These are phyloP conservation scores for Acanthosepion esculentum DNA, from an alignment of 2,888 invertebrate genomes.

Conservation along the genomic window DNA sequence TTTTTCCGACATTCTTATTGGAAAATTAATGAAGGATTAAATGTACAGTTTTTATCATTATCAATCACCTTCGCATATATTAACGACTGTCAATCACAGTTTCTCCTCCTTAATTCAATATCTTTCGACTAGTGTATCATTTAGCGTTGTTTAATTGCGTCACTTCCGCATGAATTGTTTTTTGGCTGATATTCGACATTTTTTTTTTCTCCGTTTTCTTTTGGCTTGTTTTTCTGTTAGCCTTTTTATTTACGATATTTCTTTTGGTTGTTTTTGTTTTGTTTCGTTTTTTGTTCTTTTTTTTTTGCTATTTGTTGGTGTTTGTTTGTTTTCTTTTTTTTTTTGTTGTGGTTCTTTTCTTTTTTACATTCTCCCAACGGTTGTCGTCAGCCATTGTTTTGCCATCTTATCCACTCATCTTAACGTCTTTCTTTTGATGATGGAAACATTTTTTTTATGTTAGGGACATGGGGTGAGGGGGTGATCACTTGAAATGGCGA, in stretches of 20 bases:
- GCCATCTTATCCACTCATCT: not conserved
- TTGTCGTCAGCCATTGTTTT: not conserved
- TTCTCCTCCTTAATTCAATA: slow-evolving; percentile 2
- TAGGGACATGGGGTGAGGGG: accelerated
- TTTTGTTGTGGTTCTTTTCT: not conserved
- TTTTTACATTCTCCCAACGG: not conserved
- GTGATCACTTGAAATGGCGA: not conserved
- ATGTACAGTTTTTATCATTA: not conserved
- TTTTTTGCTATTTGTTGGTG: not conserved
- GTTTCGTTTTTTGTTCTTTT: not conserved
- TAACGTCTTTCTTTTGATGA: not conserved
- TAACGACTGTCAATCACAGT: not conserved
- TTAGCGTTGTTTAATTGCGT: not conserved
- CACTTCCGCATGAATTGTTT: not conserved
- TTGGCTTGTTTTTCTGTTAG: too few relatives aligned
- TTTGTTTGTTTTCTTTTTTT: not conserved
- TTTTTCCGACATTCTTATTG: slow-evolving; percentile 2
- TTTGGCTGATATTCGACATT: not conserved
- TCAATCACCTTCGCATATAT: not conserved
- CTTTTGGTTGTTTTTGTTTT: not conserved
- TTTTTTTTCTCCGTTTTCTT: not conserved
- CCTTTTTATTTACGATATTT: not conserved
- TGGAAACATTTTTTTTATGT: not conserved
- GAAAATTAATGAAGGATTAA: not conserved
- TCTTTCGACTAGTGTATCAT: not conserved